Evolutionary conservation across 2,113 vertebrate genomes (phyloP).

Genomic region (Atrichornis clamosus): DNA sequence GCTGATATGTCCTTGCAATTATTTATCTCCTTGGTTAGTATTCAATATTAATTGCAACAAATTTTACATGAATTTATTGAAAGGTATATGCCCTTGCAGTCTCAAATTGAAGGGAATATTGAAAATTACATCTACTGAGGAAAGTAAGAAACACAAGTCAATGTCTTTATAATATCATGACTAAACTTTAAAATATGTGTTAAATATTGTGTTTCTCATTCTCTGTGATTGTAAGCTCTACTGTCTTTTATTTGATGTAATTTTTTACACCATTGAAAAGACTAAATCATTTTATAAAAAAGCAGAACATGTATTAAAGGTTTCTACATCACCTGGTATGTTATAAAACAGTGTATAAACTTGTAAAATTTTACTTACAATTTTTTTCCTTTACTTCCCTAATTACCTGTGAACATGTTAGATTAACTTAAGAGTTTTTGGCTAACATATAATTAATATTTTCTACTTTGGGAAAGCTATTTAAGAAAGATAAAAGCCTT

Average conservation of each 20-base stretch:
- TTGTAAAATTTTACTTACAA: background rate
- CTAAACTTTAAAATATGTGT: background rate
- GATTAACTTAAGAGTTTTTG: background rate
- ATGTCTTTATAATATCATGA: background rate
- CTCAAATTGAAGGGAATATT: background rate
- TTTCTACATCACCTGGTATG: background rate
- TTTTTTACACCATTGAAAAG: background rate
- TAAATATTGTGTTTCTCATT: background rate
- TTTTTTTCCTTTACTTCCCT: background rate
- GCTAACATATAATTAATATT: background rate
- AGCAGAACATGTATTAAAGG: background rate
- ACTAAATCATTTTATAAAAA: background rate
- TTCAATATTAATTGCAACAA: background rate
- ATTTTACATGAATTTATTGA: background rate
- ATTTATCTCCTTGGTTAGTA: background rate
- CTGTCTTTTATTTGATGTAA: background rate
- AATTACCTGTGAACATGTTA: background rate
- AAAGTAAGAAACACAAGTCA: background rate
- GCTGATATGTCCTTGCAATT: background rate
- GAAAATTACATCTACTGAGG: background rate
- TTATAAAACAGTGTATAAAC: background rate
- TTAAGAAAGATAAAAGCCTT: background rate
- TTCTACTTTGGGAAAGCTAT: background rate
- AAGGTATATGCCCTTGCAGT: background rate
- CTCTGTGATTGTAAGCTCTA: background rate